These are phyloP conservation scores for Aplodontia rufa DNA, from an alignment of 2,113 vertebrate species.

Conservation along the genomic window DNA sequence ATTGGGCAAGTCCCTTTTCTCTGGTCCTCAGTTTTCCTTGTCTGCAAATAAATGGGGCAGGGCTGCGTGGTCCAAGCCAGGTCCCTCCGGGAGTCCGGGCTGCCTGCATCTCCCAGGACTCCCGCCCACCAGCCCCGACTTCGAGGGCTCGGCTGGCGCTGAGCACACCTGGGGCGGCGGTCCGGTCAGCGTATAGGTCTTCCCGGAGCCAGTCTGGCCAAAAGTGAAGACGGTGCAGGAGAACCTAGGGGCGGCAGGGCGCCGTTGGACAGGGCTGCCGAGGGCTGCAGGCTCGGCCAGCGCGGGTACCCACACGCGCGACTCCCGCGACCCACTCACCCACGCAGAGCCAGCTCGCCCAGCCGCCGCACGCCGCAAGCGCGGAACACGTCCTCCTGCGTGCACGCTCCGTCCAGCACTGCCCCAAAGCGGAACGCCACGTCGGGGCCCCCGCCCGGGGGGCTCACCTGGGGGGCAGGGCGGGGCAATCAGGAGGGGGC, in stretches of 20 bases:
- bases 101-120: no score
- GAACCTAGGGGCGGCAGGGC: slow-evolving; percentile 75
- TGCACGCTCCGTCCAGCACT: slow-evolving; percentile 78
- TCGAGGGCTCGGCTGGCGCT: fast-evolving
- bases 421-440: slow-evolving; percentile 82
- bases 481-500: neutral
- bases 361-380: slow-evolving; percentile 83
- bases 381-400: slow-evolving; percentile 85
- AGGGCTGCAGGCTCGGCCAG: fast-evolving
- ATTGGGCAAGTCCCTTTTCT: neutral
- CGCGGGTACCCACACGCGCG: fast-evolving
- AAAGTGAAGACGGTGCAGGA: slow-evolving; percentile 87
- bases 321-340: slow-evolving; percentile 65
- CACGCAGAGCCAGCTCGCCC: slow-evolving; percentile 81
- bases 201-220: slow-evolving; percentile 87
- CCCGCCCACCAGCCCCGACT: neutral
- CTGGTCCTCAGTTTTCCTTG: neutral
- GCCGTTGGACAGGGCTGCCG: neutral
- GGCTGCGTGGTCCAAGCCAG: neutral
- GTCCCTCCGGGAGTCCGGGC: neutral
- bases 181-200: slow-evolving; percentile 87
- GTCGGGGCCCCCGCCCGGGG: slow-evolving; percentile 77
- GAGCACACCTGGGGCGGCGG: slow-evolving; percentile 82
- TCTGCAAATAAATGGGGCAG: neutral
- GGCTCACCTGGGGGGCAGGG: slow-evolving; percentile 78